Evolutionary conservation across 2,113 vertebrate species (phyloP), one percentile per base, ranked within the genome.

Genomic region (Prietella phreatophila): DNA sequence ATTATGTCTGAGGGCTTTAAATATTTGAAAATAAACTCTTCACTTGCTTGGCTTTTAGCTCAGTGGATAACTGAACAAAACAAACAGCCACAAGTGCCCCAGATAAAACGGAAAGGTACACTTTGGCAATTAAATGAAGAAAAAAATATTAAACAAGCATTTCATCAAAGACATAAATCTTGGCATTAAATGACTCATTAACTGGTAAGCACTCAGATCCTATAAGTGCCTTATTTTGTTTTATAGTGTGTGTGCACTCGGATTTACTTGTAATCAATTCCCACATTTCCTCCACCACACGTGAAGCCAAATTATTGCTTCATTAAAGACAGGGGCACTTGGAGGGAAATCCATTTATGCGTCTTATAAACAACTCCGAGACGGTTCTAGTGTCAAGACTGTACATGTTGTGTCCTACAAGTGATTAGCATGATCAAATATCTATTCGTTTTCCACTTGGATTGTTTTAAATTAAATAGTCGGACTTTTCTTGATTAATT

Each of bases 241-340:
- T 39, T 14, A 30, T 39, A 60, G 27, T 80, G 6, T 42, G 71
- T 75, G 17, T 75, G 13, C 13, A 76, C 11, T 9, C 22, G 56
- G 27, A 56, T 55, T 80, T 78, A 47, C 1, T 75, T 75, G 39
- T 20, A 75, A 39, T 9, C 79, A 22, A 22, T 82, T 61, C 19
- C 80, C 13, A 82, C 56, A 25, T 56, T 82, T 61, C 80, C 80
- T 82, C 33, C 33, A 58, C 55, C 6, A 27, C 80, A 81, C 3
- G 33, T 82, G 80, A 82, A 82, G 58, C 56, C 22, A 61, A 5
- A 61, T 82, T 82, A 61, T 42, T 82, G 80, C 56, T 82, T 42
- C 56, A 15, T 22, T 27, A 61, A 82, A 82, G 56, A 22, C 33
- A 61, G 56, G 20, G 61, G 33, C 56, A 61, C 56, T 25, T 39